Conservation (phyloP, 2,113 vertebrate species). For the Chascanopsetta lugubris region DNA sequence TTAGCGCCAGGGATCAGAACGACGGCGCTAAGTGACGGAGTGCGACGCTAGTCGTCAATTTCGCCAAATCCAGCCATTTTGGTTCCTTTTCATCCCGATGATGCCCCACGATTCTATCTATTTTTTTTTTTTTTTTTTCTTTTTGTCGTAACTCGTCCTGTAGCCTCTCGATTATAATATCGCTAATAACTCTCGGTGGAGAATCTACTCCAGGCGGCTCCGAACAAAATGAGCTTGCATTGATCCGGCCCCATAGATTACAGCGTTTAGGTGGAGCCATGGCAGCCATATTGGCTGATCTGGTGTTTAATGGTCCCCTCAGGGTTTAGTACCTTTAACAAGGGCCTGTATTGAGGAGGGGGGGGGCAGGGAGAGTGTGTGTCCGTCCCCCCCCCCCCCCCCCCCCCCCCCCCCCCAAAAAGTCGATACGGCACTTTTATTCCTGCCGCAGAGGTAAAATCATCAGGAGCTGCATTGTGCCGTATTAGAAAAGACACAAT, state of each 20-base stretch:
- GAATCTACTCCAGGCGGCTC: slow-evolving; percentile 29
- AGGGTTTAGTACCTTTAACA: slow-evolving; percentile 53
- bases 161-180: slow-evolving; percentile 61
- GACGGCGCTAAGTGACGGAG: slow-evolving; percentile 52
- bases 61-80: slow-evolving; percentile 33
- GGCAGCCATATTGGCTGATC: slow-evolving; percentile 24
- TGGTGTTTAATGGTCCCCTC: slow-evolving; percentile 47
- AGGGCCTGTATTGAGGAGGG: slow-evolving; percentile 26
- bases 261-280: slow-evolving; percentile 43
- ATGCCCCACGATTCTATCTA: slow-evolving; percentile 16
- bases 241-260: slow-evolving; percentile 57
- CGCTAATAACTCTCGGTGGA: slow-evolving; percentile 53
- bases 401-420: slow-evolving; percentile 6
- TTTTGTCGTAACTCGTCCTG: no score
- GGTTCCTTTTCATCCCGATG: slow-evolving; percentile 6
- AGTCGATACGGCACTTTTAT: slow-evolving; percentile 29
- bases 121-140: slow-evolving; percentile 36
- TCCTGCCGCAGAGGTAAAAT: slow-evolving; percentile 16
- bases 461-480: background rate
- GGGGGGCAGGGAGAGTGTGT: no score
- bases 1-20: slow-evolving; percentile 53
- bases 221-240: slow-evolving; percentile 58
- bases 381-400: no score
- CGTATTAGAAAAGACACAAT: background rate
- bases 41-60: slow-evolving; percentile 60